Evolutionary conservation across 2,888 invertebrate genomes (phyloP).

Genomic region (Lasioglossum vierecki): DNA sequence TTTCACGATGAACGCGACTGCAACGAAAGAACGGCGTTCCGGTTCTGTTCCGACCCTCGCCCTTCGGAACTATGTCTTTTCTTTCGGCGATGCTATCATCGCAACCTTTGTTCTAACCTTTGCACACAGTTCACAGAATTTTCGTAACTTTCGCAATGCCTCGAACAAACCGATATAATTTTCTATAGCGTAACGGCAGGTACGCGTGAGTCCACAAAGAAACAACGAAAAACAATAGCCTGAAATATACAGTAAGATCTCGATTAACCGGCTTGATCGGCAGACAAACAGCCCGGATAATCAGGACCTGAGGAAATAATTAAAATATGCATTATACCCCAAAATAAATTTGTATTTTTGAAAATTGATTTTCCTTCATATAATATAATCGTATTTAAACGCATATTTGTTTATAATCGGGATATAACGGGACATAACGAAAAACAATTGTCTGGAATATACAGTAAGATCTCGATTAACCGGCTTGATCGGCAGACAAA

Average conservation of each 20-base stretch:
- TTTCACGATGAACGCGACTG: slow-evolving; percentile 41
- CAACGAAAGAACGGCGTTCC: slow-evolving; percentile 42
- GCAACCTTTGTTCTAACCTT: background rate
- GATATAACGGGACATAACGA: background rate
- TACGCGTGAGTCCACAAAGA: too few species aligned
- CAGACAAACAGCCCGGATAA: too few species aligned
- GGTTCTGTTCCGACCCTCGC: slow-evolving; percentile 49
- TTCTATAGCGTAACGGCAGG: background rate
- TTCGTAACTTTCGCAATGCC: background rate
- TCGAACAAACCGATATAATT: background rate
- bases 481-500: too few species aligned
- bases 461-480: too few species aligned
- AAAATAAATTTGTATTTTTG: too few species aligned
- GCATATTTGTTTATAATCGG: too few species aligned
- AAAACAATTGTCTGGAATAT: background rate
- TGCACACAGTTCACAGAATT: background rate
- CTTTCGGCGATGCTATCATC: background rate
- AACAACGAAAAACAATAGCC: background rate
- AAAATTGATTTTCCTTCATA: too few species aligned
- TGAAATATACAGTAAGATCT: background rate
- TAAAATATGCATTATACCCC: too few species aligned
- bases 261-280: too few species aligned
- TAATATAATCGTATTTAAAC: too few species aligned
- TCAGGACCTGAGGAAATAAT: too few species aligned
- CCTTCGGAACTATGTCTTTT: background rate